Conservation (phyloP, 2,113 vertebrate genomes). For the Semnornis frantzii region DNA sequence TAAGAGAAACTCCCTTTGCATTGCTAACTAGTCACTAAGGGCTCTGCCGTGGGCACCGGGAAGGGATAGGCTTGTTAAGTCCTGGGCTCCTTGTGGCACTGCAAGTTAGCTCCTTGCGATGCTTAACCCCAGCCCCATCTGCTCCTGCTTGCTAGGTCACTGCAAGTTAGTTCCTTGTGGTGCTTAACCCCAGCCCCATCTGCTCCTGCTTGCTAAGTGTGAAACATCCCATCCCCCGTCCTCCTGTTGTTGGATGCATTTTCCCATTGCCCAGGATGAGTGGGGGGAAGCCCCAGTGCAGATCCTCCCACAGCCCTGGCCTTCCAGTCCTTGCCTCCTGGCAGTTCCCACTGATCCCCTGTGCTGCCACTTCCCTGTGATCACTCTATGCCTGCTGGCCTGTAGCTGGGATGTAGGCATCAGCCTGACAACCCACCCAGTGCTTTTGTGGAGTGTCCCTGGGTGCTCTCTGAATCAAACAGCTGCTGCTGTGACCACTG, state of each 20-base stretch:
- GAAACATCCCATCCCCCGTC: slow-evolving; percentile 44
- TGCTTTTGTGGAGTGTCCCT: neutral
- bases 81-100: neutral
- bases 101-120: neutral
- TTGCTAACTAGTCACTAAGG: neutral
- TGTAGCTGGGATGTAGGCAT: neutral
- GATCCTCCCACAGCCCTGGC: accelerated
- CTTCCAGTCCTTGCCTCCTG: neutral
- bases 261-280: neutral
- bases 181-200: slow-evolving; percentile 14
- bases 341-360: accelerated
- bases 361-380: neutral
- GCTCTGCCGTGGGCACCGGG: neutral
- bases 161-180: neutral
- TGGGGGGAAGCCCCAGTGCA: neutral
- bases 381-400: neutral
- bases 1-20: neutral
- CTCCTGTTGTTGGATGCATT: neutral
- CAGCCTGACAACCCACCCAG: neutral
- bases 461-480: neutral
- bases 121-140: slow-evolving; percentile 20
- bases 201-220: slow-evolving; percentile 46
- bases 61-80: neutral
- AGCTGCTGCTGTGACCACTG: neutral
- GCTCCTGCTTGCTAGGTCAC: slow-evolving; percentile 40